Evolutionary conservation across 2,113 vertebrate species (phyloP), one percentile per base, ranked within the genome.

Genomic region (Eretmochelys imbricata): DNA sequence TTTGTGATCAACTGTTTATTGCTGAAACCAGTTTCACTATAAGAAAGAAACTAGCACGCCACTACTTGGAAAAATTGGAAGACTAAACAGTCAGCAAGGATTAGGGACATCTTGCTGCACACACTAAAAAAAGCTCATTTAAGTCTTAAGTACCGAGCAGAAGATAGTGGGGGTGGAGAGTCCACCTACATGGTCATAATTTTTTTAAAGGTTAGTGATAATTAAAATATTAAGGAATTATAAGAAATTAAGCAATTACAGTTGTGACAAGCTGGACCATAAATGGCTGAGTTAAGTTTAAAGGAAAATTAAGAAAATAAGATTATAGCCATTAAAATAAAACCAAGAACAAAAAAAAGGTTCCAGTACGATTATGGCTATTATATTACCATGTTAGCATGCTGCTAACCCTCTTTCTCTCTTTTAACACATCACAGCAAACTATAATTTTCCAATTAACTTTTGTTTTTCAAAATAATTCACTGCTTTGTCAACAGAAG

Each of bases 1-100:
- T 94, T 92, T 93, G 94, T 94, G 93, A 96, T 94, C 91, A 96
- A 87, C 91, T 93, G 80, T 69, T 87, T 53, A 53, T 0, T 91
- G 80, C 10, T 95, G 29, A 76, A 87, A 19, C 76, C 76, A 75
- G 0, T 93, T 79, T 65, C 95, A 88, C 82, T 46, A 83, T 13
- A 95, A 93, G 29, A 90, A 62, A 93, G 90, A 90, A 85, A 78
- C 82, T 42, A 96, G 69, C 79, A 93, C 91, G 72, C 9, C 62
- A 94, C 27, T 89, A 62, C 0, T 87, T 86, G 84, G 91, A 89
- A 93, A 49, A 20, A 85, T 13, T 91, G 42, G 48, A 85, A 93
- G 89, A 85, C 88, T 92, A 50, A 95, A 88, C 75, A 57, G 53
- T 57, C 53, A 93, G 89, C 27, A 85, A 62, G 1, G 59, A 46